Evolutionary conservation across 2,797 vertebrate genomes (phyloP).

Genomic region (Rhinatrema bivittatum): DNA sequence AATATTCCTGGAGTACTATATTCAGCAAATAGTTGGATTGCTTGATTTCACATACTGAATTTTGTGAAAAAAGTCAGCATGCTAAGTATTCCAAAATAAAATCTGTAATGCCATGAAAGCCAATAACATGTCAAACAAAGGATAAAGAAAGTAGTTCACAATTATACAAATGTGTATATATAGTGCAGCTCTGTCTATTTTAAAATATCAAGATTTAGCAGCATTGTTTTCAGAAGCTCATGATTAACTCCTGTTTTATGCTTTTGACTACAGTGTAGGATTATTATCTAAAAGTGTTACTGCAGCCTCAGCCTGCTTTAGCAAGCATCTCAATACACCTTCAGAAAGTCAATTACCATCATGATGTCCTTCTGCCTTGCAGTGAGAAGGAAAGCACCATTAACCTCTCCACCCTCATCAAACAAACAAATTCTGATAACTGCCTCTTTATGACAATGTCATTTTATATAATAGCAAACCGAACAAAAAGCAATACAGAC

Average conservation of each 20-base stretch:
- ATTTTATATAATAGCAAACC: constrained; percentile 21
- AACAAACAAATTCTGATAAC: constrained; percentile 16
- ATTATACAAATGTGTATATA: too few species aligned
- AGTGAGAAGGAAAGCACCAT: constrained; percentile 38
- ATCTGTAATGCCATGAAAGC: too few species aligned
- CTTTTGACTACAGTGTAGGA: constrained; percentile 15
- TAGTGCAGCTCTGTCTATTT: constrained; percentile 9
- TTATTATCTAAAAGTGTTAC: constrained; percentile 32
- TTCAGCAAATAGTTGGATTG: too few species aligned
- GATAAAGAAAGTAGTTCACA: too few species aligned
- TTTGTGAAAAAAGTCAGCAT: too few species aligned
- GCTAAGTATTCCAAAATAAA: too few species aligned
- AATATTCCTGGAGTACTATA: not conserved
- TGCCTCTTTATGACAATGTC: constrained; percentile 13
- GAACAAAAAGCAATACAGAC: constrained; percentile 24
- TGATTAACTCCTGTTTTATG: constrained; percentile 17
- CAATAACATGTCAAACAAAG: too few species aligned
- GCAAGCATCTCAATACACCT: constrained; percentile 16
- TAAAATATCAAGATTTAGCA: constrained; percentile 19
- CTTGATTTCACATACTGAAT: too few species aligned
- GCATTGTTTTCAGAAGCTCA: too few species aligned
- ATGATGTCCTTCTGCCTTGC: constrained; percentile 55
- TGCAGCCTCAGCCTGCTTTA: constrained; percentile 30
- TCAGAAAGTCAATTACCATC: constrained; percentile 68
- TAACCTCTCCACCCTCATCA: constrained; percentile 45